Evolutionary conservation across 1,140 invertebrate genomes (phyloP), one percentile per base, ranked within the genome.

Genomic region (Drosophila kepulauana): DNA sequence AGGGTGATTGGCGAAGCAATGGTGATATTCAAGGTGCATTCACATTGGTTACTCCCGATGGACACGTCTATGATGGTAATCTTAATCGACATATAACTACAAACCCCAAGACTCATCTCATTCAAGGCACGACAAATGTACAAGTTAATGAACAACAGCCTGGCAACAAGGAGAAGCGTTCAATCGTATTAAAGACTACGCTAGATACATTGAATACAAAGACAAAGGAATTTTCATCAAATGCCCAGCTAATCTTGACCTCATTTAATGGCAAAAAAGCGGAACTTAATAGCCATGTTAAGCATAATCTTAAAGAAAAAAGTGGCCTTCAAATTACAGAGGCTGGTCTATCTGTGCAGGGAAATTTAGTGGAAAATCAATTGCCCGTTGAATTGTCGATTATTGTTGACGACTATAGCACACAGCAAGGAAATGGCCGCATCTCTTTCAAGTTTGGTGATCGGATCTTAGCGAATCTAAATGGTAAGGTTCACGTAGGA

Each of bases 1-100:
- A 93, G 28, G 94, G 94, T 3, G 61, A 93, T 7, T 92, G 13
- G 93, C 94, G 59, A 0, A 94, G 2, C 93, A 93, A 69, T 78
- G 95, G 45, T 92, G 95, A 43, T 93, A 79, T 82, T 85, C 79
- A 78, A 48, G 91, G 78, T 1, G 62, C 35, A 0, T 92, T 91
- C 49, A 54, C 51, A 92, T 92, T 48, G 75, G 93, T 35, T 7
- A 48, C 62, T 38, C 79, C 84, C 0, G 58, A 81, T 15, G 87
- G 85, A 8, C 72, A 68, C 7, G 46, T 72, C 1, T 13, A 76
- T 82, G 28, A 85, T 61, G 94, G 94, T 4, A 92, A 92, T 15
- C 35, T 93, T 2, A 81, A 79, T 48, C 82, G 87, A 1, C 92
- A 91, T 63, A 13, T 88, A 0, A 93, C 3, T 74, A 93, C 54